Percentiles rank a stretch among this genome's conserved stretches.
phyloP scores from a whole-genome alignment of 2,888 invertebrate species.

The Gastrophysa polygoni region DNA sequence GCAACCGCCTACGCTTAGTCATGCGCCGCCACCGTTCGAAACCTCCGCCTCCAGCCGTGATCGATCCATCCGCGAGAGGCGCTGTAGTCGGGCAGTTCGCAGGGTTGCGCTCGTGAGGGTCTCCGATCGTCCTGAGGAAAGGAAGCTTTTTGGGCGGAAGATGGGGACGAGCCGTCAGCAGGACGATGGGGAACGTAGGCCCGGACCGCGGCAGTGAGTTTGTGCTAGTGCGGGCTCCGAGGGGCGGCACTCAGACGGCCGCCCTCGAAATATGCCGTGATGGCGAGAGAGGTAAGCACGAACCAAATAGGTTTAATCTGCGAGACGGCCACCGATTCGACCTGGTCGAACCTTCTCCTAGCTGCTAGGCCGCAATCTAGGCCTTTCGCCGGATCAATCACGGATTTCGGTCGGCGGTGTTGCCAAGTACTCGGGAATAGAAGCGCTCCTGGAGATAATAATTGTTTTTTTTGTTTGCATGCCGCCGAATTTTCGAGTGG shows the following conservation, averaged over 20 bases:
- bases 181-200: constrained; percentile 47
- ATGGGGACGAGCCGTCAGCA: constrained; percentile 56
- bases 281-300: constrained; percentile 70
- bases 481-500: constrained; percentile 25
- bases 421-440: constrained; percentile 14
- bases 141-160: constrained; percentile 50
- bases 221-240: constrained; percentile 46
- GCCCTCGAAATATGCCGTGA: constrained; percentile 72
- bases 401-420: constrained; percentile 14
- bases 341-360: constrained; percentile 6
- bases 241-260: constrained; percentile 56
- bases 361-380: background rate
- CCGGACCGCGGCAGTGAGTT: constrained; percentile 46
- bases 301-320: too few species aligned
- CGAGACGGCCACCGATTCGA: constrained; percentile 6
- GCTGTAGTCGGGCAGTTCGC: constrained; percentile 53
- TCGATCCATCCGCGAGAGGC: constrained; percentile 54
- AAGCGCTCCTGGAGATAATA: constrained; percentile 4
- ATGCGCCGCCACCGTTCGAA: background rate
- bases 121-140: constrained; percentile 51
- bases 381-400: background rate
- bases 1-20: constrained; percentile 17
- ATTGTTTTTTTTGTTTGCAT: constrained; percentile 20
- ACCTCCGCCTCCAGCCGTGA: constrained; percentile 40
- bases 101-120: constrained; percentile 54